phyloP scores from a whole-genome alignment of 1,140 invertebrate genomes.

The Papilio aristodemus region DNA sequence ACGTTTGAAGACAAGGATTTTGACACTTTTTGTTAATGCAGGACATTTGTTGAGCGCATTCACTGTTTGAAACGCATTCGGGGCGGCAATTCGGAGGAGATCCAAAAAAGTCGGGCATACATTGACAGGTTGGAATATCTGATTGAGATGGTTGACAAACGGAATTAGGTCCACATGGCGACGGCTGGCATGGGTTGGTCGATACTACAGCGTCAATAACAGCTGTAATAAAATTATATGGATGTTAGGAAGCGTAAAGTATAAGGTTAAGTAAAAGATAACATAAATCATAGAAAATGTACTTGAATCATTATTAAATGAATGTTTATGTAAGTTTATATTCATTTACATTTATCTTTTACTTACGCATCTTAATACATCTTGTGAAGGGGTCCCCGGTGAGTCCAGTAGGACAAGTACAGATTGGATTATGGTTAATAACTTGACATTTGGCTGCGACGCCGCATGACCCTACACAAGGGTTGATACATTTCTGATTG shows the following conservation, averaged over 20 bases:
- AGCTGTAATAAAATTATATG: slow-evolving; percentile 43
- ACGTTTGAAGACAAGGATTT: slow-evolving; percentile 88
- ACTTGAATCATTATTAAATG: too few species aligned
- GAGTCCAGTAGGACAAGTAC: slow-evolving; percentile 81
- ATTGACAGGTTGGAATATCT: slow-evolving; percentile 83
- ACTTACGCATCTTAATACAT: slow-evolving; percentile 81
- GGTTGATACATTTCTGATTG: slow-evolving; percentile 84
- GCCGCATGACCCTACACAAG: slow-evolving; percentile 84
- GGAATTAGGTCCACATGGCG: slow-evolving; percentile 88
- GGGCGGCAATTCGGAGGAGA: slow-evolving; percentile 86
- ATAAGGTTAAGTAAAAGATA: too few species aligned
- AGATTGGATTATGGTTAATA: slow-evolving; percentile 85
- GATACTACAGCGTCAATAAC: slow-evolving; percentile 58
- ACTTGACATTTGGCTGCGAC: slow-evolving; percentile 83
- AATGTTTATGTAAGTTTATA: too few species aligned
- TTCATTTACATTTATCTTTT: background rate
- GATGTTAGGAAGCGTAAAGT: too few species aligned
- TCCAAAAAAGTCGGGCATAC: slow-evolving; percentile 84
- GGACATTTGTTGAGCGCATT: slow-evolving; percentile 86
- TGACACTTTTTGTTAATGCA: slow-evolving; percentile 87
- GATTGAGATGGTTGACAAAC: slow-evolving; percentile 83
- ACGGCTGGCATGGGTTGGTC: slow-evolving; percentile 84
- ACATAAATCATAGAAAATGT: too few species aligned
- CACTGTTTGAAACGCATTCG: slow-evolving; percentile 86
- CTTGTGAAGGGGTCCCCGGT: slow-evolving; percentile 84